Evolutionary conservation across 2,113 vertebrate genomes (phyloP), one percentile per base, ranked within the genome.

Genomic region (Ochotona curzoniae): DNA sequence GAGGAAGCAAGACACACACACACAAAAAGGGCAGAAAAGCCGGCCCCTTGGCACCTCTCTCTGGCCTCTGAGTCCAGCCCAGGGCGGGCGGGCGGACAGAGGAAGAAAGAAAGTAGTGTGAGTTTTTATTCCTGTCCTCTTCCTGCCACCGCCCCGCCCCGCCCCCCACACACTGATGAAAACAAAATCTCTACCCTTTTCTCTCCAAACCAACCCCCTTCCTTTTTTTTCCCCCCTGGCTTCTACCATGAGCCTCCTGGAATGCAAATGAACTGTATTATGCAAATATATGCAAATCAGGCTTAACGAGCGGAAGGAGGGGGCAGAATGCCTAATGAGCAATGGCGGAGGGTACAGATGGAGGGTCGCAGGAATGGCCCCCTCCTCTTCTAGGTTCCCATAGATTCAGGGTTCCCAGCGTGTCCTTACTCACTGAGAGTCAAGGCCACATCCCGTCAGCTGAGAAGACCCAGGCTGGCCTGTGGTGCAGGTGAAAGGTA

Each of bases 221-320:
- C 96, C 97, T 97, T 4, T 93, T 3, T 94, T 96, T 98, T 94
- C n/a, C n/a, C 95, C 97, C 97, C 96, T 98, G 95, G 89, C 96
- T 98, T 98, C 98, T 98, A 98, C 99, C 98, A 98, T 98, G 98
- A 99, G 98, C 98, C 98, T 98, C 98, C 98, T 98, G 98, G 99
- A 99, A 99, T 99, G 99, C 98, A 99, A 99, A 99, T 99, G 98
- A 99, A 98, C 98, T 98, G 98, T 99, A 99, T 99, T 99, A 99
- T 99, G 99, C 99, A 99, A 99, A 99, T 99, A 89, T 97, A 99
- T 99, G 99, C 99, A 99, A 99, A 99, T 99, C 97, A 99, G 98
- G 98, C 98, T 98, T 99, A 99, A 99, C 98, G 99, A 99, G 99
- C 99, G 98, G 99, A 99, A 98, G 98, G 98, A 98, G 97, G 98